These are phyloP conservation scores for Anguilla anguilla DNA, from an alignment of 2,797 vertebrate genomes.

Conservation along the genomic window DNA sequence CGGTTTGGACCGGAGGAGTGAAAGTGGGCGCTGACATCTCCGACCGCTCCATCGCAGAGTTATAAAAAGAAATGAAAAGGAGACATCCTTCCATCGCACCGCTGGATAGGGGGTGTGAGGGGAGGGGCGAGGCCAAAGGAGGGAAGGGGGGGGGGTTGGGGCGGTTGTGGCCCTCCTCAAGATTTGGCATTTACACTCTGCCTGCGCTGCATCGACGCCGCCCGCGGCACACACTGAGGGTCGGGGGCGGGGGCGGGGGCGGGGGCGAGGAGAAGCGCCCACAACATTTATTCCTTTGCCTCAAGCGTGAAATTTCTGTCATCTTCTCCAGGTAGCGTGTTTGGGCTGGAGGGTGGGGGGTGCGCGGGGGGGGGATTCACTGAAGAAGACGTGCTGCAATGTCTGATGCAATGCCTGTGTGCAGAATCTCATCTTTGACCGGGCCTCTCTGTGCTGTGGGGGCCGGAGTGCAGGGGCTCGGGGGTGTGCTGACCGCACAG, in stretches of 20 bases:
- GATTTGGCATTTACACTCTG: conserved; percentile 73
- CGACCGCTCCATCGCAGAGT: conserved; percentile 34
- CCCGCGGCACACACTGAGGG: conserved; percentile 42
- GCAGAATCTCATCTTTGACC: conserved; percentile 48
- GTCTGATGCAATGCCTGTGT: conserved; percentile 47
- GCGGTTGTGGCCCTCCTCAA: conserved; percentile 30
- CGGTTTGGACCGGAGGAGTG: conserved; percentile 29
- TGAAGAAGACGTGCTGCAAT: not conserved
- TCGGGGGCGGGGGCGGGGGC: conserved; percentile 47
- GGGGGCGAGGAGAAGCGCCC: conserved; percentile 54
- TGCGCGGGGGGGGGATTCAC: not conserved
- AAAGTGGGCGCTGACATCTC: conserved; percentile 52
- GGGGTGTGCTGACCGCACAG: conserved; percentile 37
- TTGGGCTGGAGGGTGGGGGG: conserved; percentile 46
- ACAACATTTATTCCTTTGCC: conserved; percentile 62
- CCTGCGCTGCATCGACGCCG: conserved; percentile 54
- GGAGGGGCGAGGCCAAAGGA: conserved; percentile 5
- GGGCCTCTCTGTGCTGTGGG: not conserved
- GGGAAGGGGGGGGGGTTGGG: conserved; percentile 1
- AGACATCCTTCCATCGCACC: conserved; percentile 39
- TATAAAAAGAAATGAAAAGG: conserved; percentile 24
- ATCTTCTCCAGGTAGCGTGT: conserved; percentile 51
- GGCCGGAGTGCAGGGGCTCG: conserved; percentile 40
- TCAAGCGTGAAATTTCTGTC: conserved; percentile 68
- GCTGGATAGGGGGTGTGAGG: conserved; percentile 48